phyloP scores from a whole-genome alignment of 2,113 vertebrate species.

The Cyanistes caeruleus region DNA sequence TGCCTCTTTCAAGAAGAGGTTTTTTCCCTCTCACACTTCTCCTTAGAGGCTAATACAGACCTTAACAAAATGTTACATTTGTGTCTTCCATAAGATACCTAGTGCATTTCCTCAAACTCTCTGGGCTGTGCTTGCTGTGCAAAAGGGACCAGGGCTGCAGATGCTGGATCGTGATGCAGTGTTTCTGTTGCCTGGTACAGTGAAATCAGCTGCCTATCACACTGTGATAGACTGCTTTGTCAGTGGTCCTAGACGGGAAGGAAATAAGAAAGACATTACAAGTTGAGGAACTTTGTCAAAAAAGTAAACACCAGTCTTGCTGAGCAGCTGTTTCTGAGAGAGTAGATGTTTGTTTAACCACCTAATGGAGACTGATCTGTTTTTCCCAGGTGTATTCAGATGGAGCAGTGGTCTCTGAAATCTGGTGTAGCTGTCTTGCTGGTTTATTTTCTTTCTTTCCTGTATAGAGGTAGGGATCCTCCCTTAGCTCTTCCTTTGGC shows the following conservation, averaged over 20 bases:
- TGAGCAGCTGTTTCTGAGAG: slow-evolving; percentile 25
- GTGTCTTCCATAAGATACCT: background rate
- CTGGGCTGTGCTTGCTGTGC: background rate
- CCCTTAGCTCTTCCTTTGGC: background rate
- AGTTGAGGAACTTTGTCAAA: slow-evolving; percentile 18
- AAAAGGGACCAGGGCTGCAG: accelerated
- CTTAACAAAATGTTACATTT: background rate
- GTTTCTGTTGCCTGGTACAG: background rate
- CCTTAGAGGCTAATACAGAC: background rate
- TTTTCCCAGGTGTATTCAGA: background rate
- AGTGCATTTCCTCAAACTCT: background rate
- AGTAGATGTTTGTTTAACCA: slow-evolving; percentile 18
- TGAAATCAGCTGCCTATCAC: background rate
- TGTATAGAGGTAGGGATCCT: background rate
- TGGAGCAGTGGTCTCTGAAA: background rate
- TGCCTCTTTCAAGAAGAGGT: background rate
- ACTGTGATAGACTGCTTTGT: background rate
- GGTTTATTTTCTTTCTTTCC: background rate
- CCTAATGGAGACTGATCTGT: background rate
- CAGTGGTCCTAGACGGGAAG: slow-evolving; percentile 5
- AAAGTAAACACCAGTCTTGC: background rate
- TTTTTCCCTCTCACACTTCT: background rate
- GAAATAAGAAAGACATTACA: slow-evolving; percentile 17
- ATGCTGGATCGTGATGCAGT: background rate
- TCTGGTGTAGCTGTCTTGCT: background rate